phyloP scores from a whole-genome alignment of 2,797 vertebrate genomes.

The Thunnus albacares region DNA sequence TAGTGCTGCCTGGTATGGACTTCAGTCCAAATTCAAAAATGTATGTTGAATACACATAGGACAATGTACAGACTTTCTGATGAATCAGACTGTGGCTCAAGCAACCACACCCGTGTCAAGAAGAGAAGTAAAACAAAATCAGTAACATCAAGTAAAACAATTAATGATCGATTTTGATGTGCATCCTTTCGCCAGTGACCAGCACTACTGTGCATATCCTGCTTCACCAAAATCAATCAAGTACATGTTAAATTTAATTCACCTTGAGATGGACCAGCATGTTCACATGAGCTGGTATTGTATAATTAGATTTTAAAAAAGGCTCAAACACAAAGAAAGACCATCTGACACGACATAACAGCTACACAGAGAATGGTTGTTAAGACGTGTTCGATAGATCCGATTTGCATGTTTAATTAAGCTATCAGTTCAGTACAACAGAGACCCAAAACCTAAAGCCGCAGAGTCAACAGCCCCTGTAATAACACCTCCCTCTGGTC shows the following conservation, averaged over 20 bases:
- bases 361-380: slow-evolving; percentile 76
- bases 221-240: slow-evolving; percentile 58
- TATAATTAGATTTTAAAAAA: slow-evolving; percentile 71
- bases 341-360: slow-evolving; percentile 77
- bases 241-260: slow-evolving; percentile 66
- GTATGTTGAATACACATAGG: neutral
- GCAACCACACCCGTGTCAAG: neutral
- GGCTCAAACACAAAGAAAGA: slow-evolving; percentile 68
- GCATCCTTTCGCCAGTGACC: neutral
- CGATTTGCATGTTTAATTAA: slow-evolving; percentile 92
- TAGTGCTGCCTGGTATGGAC: neutral
- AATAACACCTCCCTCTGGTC: slow-evolving; percentile 89
- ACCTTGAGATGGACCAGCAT: slow-evolving; percentile 58
- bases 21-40: neutral
- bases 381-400: slow-evolving; percentile 84
- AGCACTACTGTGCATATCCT: neutral
- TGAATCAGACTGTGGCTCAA: neutral
- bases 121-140: slow-evolving; percentile 1
- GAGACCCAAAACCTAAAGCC: slow-evolving; percentile 86
- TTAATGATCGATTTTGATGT: slow-evolving; percentile 18
- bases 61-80: neutral
- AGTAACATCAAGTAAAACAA: slow-evolving; percentile 2
- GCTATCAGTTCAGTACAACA: slow-evolving; percentile 85
- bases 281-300: slow-evolving; percentile 60
- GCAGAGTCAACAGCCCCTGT: slow-evolving; percentile 92